Percentiles rank a stretch among this genome's conserved stretches.
phyloP scores from a whole-genome alignment of 1,140 invertebrate genomes.

The Aphelinus certus region DNA sequence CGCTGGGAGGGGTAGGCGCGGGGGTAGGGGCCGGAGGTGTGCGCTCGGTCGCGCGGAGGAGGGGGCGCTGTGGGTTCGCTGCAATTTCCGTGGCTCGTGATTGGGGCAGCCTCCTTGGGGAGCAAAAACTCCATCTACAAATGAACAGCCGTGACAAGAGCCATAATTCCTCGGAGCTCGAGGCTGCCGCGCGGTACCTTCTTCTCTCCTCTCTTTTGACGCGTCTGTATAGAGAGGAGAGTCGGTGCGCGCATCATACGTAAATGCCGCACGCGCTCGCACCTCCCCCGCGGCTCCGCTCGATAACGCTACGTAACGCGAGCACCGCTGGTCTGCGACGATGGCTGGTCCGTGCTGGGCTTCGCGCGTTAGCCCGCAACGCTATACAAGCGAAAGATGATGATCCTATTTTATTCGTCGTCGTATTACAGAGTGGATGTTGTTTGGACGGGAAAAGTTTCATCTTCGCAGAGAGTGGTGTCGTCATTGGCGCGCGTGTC shows the following conservation, averaged over 20 bases:
- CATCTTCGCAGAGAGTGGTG: no score
- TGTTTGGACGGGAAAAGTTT: no score
- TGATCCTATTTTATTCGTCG: no score
- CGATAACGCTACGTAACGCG: no score
- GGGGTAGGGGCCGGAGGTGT: conserved; percentile 34
- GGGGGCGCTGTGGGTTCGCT: conserved; percentile 51
- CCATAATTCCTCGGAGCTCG: conserved; percentile 72
- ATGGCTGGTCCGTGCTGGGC: no score
- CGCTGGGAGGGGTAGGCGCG: conserved; percentile 27
- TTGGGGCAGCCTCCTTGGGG: conserved; percentile 74
- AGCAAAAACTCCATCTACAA: conserved; percentile 79
- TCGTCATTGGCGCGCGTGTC: no score
- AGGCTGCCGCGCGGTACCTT: conserved; percentile 49
- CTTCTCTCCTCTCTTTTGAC: conserved; percentile 42
- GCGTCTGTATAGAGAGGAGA: conserved; percentile 45
- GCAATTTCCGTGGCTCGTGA: conserved; percentile 78
- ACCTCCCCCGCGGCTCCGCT: no score
- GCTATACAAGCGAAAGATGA: no score
- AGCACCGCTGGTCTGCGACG: no score
- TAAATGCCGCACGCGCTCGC: neutral
- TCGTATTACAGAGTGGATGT: no score
- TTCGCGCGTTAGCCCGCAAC: no score
- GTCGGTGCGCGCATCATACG: conserved; percentile 12
- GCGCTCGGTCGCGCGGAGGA: conserved; percentile 39
- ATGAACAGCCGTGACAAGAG: conserved; percentile 79